Conservation (phyloP, 2,888 invertebrate genomes). For the Plemyria rubiginata region DNA sequence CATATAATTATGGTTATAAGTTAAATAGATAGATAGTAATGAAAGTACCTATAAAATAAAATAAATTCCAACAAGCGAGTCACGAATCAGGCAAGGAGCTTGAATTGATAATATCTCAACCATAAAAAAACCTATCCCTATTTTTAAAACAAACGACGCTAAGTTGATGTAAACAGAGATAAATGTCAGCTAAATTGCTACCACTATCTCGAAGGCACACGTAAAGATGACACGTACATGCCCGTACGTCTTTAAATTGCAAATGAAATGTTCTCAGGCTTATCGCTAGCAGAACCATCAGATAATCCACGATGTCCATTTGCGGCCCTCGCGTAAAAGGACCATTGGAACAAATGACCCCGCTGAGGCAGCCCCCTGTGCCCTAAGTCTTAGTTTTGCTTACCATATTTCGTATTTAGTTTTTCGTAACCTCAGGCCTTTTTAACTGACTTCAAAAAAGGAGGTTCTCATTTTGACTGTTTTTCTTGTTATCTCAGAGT, state of each 20-base stretch:
- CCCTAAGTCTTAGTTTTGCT: no score
- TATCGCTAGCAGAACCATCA: constrained; percentile 60
- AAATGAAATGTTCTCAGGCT: constrained; percentile 65
- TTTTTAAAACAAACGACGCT: constrained; percentile 3
- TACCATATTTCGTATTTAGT: no score
- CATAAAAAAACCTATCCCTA: not conserved
- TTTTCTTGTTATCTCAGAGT: no score
- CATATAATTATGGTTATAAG: not conserved
- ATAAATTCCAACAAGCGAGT: not conserved
- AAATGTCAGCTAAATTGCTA: constrained; percentile 37
- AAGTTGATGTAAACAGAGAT: constrained; percentile 33
- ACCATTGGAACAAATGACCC: constrained; percentile 53
- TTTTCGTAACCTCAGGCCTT: no score
- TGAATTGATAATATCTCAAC: not conserved
- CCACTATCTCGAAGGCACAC: constrained; percentile 32
- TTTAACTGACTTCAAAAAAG: no score
- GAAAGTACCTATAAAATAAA: no score
- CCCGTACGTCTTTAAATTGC: constrained; percentile 52
- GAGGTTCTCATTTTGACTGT: no score
- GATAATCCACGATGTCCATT: constrained; percentile 55
- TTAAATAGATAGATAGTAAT: no score
- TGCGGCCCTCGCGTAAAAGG: constrained; percentile 56
- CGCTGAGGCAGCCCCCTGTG: constrained; percentile 28
- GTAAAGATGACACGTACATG: constrained; percentile 41
- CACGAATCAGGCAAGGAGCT: not conserved